phyloP scores from a whole-genome alignment of 1,140 invertebrate genomes.

The Pseudomyrmex sp. region DNA sequence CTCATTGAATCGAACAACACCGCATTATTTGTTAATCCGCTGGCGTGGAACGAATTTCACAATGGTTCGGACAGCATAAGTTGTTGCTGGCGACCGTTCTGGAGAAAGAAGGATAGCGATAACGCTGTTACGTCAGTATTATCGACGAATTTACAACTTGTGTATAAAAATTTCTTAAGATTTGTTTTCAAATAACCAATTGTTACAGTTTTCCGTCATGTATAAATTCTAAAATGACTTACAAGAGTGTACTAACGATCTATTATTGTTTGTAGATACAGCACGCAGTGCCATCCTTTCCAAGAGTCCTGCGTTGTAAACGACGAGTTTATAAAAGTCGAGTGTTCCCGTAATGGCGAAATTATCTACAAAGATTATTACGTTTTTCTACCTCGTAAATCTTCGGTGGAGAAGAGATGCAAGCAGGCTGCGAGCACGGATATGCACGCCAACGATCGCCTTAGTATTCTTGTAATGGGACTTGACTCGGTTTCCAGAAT shows the following conservation, averaged over 20 bases:
- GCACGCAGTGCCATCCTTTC: conserved; percentile 82
- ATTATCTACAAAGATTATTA: conserved; percentile 89
- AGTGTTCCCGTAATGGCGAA: conserved; percentile 85
- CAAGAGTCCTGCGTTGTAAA: conserved; percentile 80
- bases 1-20: conserved; percentile 88
- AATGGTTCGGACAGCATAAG: conserved; percentile 83
- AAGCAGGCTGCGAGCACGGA: conserved; percentile 36
- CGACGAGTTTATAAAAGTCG: conserved; percentile 88
- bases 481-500: conserved; percentile 94
- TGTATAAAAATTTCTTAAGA: neutral
- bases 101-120: conserved; percentile 84
- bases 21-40: conserved; percentile 86
- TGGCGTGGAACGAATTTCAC: conserved; percentile 83
- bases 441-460: conserved; percentile 68
- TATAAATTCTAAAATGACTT: neutral
- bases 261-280: conserved; percentile 75
- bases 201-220: neutral
- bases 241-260: conserved; percentile 23
- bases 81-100: conserved; percentile 88
- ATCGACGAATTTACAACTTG: neutral
- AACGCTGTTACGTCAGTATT: conserved; percentile 77
- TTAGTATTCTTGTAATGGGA: conserved; percentile 92
- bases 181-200: neutral
- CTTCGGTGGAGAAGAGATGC: conserved; percentile 75
- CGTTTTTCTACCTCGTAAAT: conserved; percentile 87